A percentile compares a stretch with the other conserved stretches of the same genome.
These are phyloP conservation scores for Agelaius phoeniceus DNA, from an alignment of 2,113 vertebrate genomes.

Conservation along the genomic window DNA sequence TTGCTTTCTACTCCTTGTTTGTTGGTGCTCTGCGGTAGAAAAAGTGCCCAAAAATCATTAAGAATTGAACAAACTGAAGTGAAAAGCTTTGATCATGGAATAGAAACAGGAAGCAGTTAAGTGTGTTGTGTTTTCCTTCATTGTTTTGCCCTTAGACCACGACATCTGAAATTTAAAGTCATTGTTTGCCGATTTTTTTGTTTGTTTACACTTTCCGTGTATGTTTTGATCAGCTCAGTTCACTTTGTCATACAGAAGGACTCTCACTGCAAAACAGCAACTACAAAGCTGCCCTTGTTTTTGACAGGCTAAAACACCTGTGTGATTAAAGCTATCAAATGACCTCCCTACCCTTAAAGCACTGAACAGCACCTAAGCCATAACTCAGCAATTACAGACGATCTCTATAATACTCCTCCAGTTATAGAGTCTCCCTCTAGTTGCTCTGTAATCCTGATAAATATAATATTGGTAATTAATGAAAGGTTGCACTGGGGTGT, in stretches of 20 bases:
- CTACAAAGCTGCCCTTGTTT: not conserved
- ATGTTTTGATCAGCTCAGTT: not conserved
- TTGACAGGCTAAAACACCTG: not conserved
- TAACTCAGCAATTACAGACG: not conserved
- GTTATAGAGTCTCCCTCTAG: not conserved
- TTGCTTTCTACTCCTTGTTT: not conserved
- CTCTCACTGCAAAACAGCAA: not conserved
- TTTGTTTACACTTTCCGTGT: not conserved
- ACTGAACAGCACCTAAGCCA: not conserved
- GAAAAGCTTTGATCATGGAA: not conserved
- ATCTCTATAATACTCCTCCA: not conserved
- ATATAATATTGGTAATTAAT: not conserved
- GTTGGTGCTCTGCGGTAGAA: not conserved
- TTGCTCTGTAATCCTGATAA: not conserved
- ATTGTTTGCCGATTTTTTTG: not conserved
- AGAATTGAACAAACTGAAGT: not conserved
- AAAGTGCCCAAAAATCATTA: not conserved
- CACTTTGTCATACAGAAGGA: not conserved
- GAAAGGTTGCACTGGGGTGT: not conserved
- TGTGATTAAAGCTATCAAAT: not conserved
- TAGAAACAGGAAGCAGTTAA: not conserved
- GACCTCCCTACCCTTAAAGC: not conserved
- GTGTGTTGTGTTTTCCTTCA: not conserved
- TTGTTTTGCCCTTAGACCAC: not conserved
- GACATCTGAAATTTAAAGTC: not conserved